Conservation (phyloP, 2,113 vertebrate genomes). For the Zonotrichia leucophrys region DNA sequence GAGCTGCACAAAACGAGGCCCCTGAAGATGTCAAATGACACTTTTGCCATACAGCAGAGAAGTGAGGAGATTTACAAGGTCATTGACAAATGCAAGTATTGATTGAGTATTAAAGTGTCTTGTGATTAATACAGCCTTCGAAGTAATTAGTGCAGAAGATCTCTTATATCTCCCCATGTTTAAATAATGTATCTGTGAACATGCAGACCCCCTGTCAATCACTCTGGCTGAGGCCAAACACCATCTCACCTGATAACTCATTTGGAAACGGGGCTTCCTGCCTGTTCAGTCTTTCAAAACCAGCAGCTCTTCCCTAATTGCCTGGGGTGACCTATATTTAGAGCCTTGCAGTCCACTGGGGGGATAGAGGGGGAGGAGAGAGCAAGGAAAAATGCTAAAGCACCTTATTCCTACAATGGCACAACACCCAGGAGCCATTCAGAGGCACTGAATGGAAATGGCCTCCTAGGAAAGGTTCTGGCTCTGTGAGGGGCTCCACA, state of each 20-base stretch:
- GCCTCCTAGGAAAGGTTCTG: accelerated
- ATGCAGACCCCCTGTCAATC: slow-evolving; percentile 75
- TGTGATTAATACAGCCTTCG: slow-evolving; percentile 73
- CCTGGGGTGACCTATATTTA: slow-evolving; percentile 76
- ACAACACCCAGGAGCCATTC: neutral
- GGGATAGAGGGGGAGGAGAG: neutral
- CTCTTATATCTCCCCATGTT: slow-evolving; percentile 63
- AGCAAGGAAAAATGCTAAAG: slow-evolving; percentile 39
- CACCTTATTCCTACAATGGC: slow-evolving; percentile 23
- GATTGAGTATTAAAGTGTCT: slow-evolving; percentile 76
- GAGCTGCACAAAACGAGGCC: neutral
- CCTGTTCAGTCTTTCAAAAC: slow-evolving; percentile 72
- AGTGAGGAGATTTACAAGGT: slow-evolving; percentile 70
- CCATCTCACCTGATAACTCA: slow-evolving; percentile 77
- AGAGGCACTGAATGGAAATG: neutral
- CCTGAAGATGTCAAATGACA: neutral
- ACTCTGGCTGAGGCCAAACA: slow-evolving; percentile 76
- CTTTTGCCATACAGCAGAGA: slow-evolving; percentile 20
- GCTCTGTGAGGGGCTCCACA: neutral
- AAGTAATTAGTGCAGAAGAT: slow-evolving; percentile 71
- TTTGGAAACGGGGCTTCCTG: slow-evolving; percentile 79
- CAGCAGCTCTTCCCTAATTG: slow-evolving; percentile 75
- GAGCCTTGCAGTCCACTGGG: slow-evolving; percentile 49
- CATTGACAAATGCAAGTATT: slow-evolving; percentile 70
- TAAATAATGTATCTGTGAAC: slow-evolving; percentile 75